Base-by-base conservation (phyloP, 64 coral and sea anemone genomes). In the Dendronephthya gigantea region DNA sequence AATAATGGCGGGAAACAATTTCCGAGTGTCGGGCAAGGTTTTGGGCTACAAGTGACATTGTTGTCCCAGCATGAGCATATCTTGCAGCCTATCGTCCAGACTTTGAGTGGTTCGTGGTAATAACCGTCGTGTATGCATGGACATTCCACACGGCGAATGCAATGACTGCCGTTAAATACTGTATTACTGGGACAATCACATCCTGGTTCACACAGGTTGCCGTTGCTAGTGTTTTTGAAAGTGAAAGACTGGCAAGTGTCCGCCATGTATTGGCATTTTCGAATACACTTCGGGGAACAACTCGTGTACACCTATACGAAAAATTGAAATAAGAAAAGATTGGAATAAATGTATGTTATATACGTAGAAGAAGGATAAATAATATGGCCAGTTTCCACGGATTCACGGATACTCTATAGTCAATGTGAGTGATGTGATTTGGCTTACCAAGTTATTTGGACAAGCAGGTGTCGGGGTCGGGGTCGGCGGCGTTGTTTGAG, bases 11-110 rank as follows among this genome's bases (percentile, higher is more conserved):
- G 56, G 45, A 88, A 69, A 82, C 93, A 94, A 19, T 39, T 39
- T n/a, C 75, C 35, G 35, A 94, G 66, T 7, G 87, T 55, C 16
- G 93, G 90, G 85, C 93, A 96, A 4, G 82, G 49, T 62, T 90
- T 92, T 28, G 62, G 36, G 17, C 48, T 72, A 48, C 93, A 96
- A 1, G 91, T 76, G 7, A 92, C 86, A 50, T 83, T 84, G 47
- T 92, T 92, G 50, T 96, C 89, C 93, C 93, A 96, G 16, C 93
- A 96, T 17, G 68, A 89, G 50, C 93, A 96, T n/a, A 36, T 23
- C 8, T 92, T 83, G 83, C 93, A 96, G 2, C 65, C 82, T 14
- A 72, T 87, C 0, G 82, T 92, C 93, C 93, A 96, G 1, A 62
- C 88, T 32, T 88, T 69, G 2, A 90, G 84, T 41, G 93, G 90